phyloP scores from a whole-genome alignment of 2,113 vertebrate species.

The Lophotis ruficrista region DNA sequence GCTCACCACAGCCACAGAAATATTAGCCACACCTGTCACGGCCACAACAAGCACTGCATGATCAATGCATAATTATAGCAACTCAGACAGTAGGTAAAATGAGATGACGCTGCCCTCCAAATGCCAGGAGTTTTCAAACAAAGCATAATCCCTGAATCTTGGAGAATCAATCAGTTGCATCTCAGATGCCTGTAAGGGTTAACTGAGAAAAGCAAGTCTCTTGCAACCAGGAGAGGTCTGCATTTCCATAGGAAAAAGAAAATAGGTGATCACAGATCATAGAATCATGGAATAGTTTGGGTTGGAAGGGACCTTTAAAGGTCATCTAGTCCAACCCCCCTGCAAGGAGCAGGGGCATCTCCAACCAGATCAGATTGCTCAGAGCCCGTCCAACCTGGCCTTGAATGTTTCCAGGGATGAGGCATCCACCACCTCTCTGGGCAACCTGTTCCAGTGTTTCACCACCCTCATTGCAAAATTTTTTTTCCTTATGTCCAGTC shows the following conservation, averaged over 20 bases:
- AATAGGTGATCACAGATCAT: background rate
- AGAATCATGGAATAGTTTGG: too few relatives aligned
- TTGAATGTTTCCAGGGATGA: too few relatives aligned
- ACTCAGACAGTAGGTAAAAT: background rate
- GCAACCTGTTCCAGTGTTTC: too few relatives aligned
- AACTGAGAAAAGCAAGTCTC: background rate
- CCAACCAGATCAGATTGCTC: too few relatives aligned
- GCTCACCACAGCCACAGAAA: background rate
- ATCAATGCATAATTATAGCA: background rate
- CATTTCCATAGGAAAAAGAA: background rate
- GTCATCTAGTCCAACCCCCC: too few relatives aligned
- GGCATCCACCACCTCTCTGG: too few relatives aligned
- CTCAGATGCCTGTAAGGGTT: background rate
- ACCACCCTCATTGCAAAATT: too few relatives aligned
- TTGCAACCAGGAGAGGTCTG: background rate
- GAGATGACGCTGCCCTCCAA: background rate
- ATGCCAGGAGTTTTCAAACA: background rate
- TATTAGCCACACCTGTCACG: background rate
- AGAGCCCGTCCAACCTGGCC: too few relatives aligned
- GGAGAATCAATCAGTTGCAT: background rate
- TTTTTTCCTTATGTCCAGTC: too few relatives aligned
- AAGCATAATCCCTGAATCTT: background rate
- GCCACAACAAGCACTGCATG: accelerated
- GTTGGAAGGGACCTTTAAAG: too few relatives aligned
- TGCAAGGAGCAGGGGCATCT: too few relatives aligned